Evolutionary conservation across 2,888 invertebrate species (phyloP), one percentile per base, ranked within the genome.

Genomic region (Epiblema foenella): DNA sequence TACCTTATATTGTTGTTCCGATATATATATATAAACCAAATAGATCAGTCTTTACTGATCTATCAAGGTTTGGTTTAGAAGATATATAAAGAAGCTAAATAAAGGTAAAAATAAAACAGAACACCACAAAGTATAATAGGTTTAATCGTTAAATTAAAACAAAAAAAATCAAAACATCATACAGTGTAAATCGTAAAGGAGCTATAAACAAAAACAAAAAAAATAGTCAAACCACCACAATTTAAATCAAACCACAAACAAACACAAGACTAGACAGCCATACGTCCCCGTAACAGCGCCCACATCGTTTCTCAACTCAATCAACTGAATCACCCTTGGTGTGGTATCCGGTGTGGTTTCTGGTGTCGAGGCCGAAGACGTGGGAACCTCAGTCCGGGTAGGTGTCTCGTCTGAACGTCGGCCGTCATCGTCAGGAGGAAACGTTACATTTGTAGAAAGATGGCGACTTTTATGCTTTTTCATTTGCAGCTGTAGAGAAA

Each of bases 201-300:
- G 39, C 0, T 37, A n/a, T n/a, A n/a, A n/a, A 42, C 5, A 42
- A 42, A 42, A 15, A 42, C 12, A 15, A 42, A 12, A 15, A 46
- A 15, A 46, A 46, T n/a, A n/a, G 1, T 46, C n/a, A n/a, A n/a
- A 46, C n/a, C 46, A 46, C 46, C n/a, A 8, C 46, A 12, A 37
- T 10, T 51, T 15, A 51, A 42, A 1, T 46, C 60, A 68, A 60
- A 56, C 9, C 46, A 56, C 15, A 37, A 62, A 46, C 11, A 56
- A 18, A 12, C 33, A 33, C 46, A 57, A 10, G 10, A n/a, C 62
- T 24, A 63, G 2, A 49, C 10, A 49, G 7, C 37, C n/a, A 15
- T 11, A 37, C n/a, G 8, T 17, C 37, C 1, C 2, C 17, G 10
- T n/a, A 15, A 46, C 57, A 15, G 46, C 8, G 15, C 24, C 24